Conservation (phyloP, 2,888 invertebrate species). For the Cryptocheilus praepositus region DNA sequence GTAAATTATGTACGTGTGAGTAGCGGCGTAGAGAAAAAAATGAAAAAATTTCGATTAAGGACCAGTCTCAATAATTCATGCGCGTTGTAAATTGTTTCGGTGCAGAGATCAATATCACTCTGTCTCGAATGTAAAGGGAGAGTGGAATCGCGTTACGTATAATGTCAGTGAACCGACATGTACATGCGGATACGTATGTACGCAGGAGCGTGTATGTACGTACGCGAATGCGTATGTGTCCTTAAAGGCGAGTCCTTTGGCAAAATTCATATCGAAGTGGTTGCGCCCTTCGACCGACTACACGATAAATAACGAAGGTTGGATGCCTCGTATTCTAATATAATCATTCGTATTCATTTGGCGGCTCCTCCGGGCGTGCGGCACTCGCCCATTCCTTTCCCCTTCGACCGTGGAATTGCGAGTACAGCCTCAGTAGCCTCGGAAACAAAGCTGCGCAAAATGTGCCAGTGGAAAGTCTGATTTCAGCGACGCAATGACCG, state of each 20-base stretch:
- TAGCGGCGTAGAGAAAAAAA: too few relatives aligned
- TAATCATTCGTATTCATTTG: conserved; percentile 55
- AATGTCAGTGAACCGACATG: too few relatives aligned
- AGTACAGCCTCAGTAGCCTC: conserved; percentile 6
- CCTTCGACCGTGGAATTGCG: conserved; percentile 12
- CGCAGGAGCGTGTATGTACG: background rate
- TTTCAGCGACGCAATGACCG: too few relatives aligned
- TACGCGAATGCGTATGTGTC: background rate
- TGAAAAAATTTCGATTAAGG: too few relatives aligned
- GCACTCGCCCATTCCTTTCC: conserved; percentile 10
- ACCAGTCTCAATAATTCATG: too few relatives aligned
- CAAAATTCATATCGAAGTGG: conserved; percentile 17
- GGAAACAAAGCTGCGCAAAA: conserved; percentile 24
- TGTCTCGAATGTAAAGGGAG: too few relatives aligned
- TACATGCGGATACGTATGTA: too few relatives aligned
- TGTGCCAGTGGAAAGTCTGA: too few relatives aligned
- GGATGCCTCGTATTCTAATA: conserved; percentile 43
- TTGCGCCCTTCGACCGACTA: conserved; percentile 11
- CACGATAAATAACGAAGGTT: conserved; percentile 43
- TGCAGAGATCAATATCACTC: too few relatives aligned
- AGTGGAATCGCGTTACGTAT: too few relatives aligned
- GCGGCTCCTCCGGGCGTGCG: conserved; percentile 25
- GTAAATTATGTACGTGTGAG: too few relatives aligned
- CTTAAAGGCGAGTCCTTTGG: background rate
- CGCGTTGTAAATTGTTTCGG: too few relatives aligned